Evolutionary conservation across 2,113 vertebrate genomes (phyloP).

Genomic region (Protobothrops mucrosquamatus): DNA sequence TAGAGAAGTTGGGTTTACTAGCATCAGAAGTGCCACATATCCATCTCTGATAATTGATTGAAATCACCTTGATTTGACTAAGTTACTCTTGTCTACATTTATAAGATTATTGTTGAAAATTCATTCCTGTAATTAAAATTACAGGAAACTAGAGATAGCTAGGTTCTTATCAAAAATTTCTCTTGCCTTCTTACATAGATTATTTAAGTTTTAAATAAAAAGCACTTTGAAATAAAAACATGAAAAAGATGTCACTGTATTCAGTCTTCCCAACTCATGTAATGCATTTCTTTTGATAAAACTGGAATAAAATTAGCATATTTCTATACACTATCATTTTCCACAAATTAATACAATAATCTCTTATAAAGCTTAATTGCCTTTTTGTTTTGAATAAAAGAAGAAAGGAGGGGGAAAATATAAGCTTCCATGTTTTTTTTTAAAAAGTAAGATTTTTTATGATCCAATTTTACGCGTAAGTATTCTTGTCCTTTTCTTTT

Average conservation of each 20-base stretch:
- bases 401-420: not conserved
- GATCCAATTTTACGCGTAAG: conserved; percentile 8
- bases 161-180: not conserved
- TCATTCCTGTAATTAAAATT: not conserved
- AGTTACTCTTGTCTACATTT: not conserved
- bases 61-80: not conserved
- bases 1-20: not conserved
- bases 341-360: not conserved
- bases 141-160: not conserved
- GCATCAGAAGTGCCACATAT: not conserved
- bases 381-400: conserved; percentile 23
- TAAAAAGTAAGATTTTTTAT: conserved; percentile 47
- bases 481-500: conserved; percentile 5
- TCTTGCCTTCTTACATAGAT: not conserved
- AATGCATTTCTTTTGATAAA: not conserved
- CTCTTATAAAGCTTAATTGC: conserved; percentile 4
- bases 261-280: not conserved
- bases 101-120: not conserved
- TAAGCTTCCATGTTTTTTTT: conserved; percentile 27
- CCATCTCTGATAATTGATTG: not conserved
- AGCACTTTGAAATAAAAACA: not conserved
- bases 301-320: conserved; percentile 7
- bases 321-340: conserved; percentile 4
- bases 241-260: not conserved
- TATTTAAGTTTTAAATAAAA: not conserved